These are phyloP conservation scores for Macropus fuliginosus DNA, from an alignment of 2,797 vertebrate species.

Conservation along the genomic window DNA sequence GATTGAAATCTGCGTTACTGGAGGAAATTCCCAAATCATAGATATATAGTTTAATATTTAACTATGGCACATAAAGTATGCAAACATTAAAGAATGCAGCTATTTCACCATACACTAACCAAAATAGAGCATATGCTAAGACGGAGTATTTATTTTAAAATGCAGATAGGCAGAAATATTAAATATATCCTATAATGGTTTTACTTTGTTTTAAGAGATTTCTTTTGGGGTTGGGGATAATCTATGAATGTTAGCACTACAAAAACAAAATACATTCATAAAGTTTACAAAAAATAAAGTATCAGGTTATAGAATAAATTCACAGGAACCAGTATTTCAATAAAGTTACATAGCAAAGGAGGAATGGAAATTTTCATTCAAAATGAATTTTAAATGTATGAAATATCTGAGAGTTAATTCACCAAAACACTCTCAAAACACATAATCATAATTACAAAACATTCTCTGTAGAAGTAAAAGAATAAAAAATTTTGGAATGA, in stretches of 20 bases:
- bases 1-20: too few species aligned
- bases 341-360: too few species aligned
- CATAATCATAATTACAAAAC: too few species aligned
- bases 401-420: too few species aligned
- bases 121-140: neutral
- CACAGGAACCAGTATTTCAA: too few species aligned
- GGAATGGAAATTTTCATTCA: too few species aligned
- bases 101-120: neutral
- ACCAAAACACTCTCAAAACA: too few species aligned
- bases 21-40: neutral
- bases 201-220: neutral
- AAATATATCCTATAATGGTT: neutral
- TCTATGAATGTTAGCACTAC: neutral
- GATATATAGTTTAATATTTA: neutral
- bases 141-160: neutral
- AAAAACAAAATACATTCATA: neutral
- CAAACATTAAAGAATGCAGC: neutral
- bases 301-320: too few species aligned
- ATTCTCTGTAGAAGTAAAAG: too few species aligned
- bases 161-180: neutral
- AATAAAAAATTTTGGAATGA: too few species aligned
- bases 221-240: neutral
- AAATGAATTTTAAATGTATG: too few species aligned
- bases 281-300: neutral
- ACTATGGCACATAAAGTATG: neutral